Evolutionary conservation across 2,888 invertebrate genomes (phyloP).

Genomic region (Malachius bipustulatus): DNA sequence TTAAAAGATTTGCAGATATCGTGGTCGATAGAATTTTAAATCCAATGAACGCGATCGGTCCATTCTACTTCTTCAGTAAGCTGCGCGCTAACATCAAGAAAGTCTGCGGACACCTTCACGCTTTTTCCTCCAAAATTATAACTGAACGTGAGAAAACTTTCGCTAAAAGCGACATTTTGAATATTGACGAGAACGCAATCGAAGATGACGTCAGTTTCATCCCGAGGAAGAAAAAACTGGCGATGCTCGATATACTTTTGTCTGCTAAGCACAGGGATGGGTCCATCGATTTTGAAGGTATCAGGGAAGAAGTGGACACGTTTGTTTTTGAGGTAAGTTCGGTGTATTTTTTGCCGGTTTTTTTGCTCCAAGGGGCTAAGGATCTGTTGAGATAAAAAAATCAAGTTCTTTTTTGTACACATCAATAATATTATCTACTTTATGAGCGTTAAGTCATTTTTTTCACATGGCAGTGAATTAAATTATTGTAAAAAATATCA

Average conservation of each 20-base stretch:
- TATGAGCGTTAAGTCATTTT: too few species aligned
- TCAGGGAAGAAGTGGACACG: not conserved
- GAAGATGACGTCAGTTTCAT: not conserved
- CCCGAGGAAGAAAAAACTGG: not conserved
- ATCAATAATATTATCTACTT: too few species aligned
- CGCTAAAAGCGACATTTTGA: not conserved
- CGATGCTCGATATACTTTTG: not conserved
- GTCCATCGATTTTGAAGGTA: not conserved
- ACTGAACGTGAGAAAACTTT: not conserved
- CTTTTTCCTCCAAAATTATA: slow-evolving; percentile 1
- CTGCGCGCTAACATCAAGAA: not conserved
- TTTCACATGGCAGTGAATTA: too few species aligned
- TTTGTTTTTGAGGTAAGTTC: too few species aligned
- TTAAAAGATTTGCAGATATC: not conserved
- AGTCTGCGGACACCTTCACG: not conserved
- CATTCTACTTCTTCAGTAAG: too few species aligned
- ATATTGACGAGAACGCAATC: not conserved
- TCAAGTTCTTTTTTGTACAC: too few species aligned
- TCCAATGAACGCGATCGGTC: too few species aligned
- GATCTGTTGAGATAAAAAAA: too few species aligned
- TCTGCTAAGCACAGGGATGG: not conserved
- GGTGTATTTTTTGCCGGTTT: too few species aligned
- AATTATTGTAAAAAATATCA: not conserved
- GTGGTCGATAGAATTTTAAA: not conserved
- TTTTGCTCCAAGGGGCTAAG: too few species aligned